Percentiles rank a stretch among this genome's conserved stretches.
These are phyloP conservation scores for Sycophila texana DNA, from an alignment of 2,888 invertebrate genomes.

Conservation along the genomic window DNA sequence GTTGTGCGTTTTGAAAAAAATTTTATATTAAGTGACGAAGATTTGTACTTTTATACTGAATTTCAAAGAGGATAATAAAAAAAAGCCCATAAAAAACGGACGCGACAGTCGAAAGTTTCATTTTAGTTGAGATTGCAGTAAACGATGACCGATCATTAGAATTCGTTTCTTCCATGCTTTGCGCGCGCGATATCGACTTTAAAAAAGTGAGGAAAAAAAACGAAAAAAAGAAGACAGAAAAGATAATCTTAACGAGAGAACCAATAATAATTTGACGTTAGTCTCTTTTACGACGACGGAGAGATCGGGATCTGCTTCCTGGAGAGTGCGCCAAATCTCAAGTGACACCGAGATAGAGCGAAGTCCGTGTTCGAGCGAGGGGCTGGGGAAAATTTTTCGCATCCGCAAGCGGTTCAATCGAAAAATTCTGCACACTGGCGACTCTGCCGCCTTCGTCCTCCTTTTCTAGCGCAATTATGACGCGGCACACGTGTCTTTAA, in stretches of 20 bases:
- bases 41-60: constrained; percentile 58
- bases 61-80: constrained; percentile 25
- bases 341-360: no score
- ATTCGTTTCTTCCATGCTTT: no score
- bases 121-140: constrained; percentile 25
- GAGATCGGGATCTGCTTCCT: no score
- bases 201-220: no score
- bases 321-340: no score
- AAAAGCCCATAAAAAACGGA: constrained; percentile 26
- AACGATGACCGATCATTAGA: neutral
- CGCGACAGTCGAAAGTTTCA: constrained; percentile 10
- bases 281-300: constrained; percentile 9
- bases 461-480: constrained; percentile 27
- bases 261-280: constrained; percentile 2
- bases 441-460: constrained; percentile 21
- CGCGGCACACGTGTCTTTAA: neutral
- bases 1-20: constrained; percentile 34
- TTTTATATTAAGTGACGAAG: constrained; percentile 50
- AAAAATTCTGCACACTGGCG: neutral
- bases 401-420: neutral
- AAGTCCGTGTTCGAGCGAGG: no score
- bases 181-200: no score
- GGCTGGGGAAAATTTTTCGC: no score
- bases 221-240: neutral
- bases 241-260: neutral